Conservation (phyloP, 2,888 invertebrate species). For the Sphaerolaimus hirsutus region DNA sequence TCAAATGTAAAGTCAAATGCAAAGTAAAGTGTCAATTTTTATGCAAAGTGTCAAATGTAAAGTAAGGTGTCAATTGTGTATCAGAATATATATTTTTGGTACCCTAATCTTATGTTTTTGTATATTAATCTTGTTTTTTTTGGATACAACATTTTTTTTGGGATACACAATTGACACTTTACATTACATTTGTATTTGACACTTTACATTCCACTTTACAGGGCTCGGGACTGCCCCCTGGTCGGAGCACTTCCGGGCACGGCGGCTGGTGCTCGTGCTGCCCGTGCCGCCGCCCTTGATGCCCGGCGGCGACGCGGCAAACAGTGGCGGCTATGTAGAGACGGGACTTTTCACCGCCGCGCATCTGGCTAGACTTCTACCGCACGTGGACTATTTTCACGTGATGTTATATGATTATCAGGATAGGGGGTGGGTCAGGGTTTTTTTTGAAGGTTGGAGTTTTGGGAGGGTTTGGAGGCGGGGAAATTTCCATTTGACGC, state of each 20-base stretch:
- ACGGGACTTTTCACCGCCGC: constrained; percentile 44
- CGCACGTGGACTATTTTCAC: constrained; percentile 57
- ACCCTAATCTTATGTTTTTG: neutral
- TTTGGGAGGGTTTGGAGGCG: too few relatives aligned
- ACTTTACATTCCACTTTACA: neutral
- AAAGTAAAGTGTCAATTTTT: too few relatives aligned
- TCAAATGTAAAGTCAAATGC: too few relatives aligned
- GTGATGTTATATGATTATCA: constrained; percentile 82
- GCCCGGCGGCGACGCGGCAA: too few relatives aligned
- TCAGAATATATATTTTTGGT: neutral
- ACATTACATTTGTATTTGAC: neutral
- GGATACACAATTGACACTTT: neutral
- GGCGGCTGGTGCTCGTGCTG: constrained; percentile 33
- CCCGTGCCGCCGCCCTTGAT: constrained; percentile 49
- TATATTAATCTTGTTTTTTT: neutral
- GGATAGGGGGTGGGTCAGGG: neutral
- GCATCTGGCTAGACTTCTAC: constrained; percentile 51
- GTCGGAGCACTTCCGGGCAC: constrained; percentile 10
- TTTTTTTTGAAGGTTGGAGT: too few relatives aligned
- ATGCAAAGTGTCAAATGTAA: too few relatives aligned
- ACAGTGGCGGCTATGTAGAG: constrained; percentile 6
- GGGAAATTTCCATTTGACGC: too few relatives aligned
- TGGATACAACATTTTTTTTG: neutral
- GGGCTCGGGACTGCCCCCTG: constrained; percentile 5
- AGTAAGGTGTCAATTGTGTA: too few relatives aligned